Evolutionary conservation across 2,888 invertebrate species (phyloP).

Genomic region (Argyra leucocephala): DNA sequence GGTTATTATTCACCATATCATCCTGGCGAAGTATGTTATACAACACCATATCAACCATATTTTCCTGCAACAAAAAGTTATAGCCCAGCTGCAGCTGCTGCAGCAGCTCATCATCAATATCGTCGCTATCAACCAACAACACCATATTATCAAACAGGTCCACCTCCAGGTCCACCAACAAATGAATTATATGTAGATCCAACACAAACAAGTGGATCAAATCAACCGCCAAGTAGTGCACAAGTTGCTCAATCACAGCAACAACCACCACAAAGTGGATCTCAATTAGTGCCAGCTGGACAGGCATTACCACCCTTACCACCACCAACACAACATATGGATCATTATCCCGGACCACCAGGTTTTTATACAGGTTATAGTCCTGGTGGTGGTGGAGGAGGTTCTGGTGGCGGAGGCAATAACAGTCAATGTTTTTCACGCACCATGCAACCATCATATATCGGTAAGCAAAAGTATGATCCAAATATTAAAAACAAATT

Average conservation of each 20-base stretch:
- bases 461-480: constrained; percentile 46
- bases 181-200: constrained; percentile 38
- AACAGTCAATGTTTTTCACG: constrained; percentile 50
- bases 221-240: not conserved
- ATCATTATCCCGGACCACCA: constrained; percentile 49
- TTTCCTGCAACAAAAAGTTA: constrained; percentile 47
- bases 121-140: constrained; percentile 29
- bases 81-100: constrained; percentile 40
- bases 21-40: constrained; percentile 45
- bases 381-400: constrained; percentile 38
- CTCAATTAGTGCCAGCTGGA: constrained; percentile 42
- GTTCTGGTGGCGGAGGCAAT: constrained; percentile 1
- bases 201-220: constrained; percentile 26
- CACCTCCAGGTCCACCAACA: constrained; percentile 29
- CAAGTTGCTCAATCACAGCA: constrained; percentile 24
- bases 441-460: constrained; percentile 42
- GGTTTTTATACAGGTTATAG: constrained; percentile 49
- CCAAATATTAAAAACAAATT: constrained; percentile 18
- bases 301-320: constrained; percentile 33
- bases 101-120: constrained; percentile 33
- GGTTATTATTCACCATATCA: constrained; percentile 42
- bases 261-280: constrained; percentile 33
- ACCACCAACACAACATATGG: constrained; percentile 43
- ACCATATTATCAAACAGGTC: constrained; percentile 33
- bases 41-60: constrained; percentile 47